Percentiles rank a stretch among this genome's conserved stretches.
These are phyloP conservation scores for Solenopsis fugax DNA, from an alignment of 1,140 invertebrate genomes.

Conservation along the genomic window DNA sequence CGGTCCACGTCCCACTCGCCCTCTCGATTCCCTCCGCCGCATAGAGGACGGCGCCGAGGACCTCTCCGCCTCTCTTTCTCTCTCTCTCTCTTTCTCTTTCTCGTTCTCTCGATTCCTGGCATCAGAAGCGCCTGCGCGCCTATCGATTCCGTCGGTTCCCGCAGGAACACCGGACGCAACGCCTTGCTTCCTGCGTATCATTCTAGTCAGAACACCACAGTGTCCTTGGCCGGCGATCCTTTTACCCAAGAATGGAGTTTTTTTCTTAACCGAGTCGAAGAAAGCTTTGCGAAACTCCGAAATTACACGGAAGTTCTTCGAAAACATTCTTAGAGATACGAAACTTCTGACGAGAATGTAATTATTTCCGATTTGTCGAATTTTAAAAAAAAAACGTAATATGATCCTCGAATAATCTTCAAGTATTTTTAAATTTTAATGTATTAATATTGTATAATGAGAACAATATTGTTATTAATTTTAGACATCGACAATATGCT, in stretches of 20 bases:
- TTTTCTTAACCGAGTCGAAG: conserved; percentile 1
- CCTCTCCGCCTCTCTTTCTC: conserved; percentile 60
- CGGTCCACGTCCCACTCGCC: conserved; percentile 59
- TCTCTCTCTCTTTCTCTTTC: conserved; percentile 45
- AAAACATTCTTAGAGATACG: background rate
- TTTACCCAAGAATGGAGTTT: background rate
- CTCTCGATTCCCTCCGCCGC: conserved; percentile 58
- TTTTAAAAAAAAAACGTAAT: background rate
- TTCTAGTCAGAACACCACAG: background rate
- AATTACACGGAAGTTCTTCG: background rate
- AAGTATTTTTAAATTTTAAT: background rate
- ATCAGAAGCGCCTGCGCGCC: conserved; percentile 82
- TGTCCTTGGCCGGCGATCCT: conserved; percentile 37
- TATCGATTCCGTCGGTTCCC: conserved; percentile 84
- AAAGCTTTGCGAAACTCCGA: background rate
- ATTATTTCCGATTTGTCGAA: background rate
- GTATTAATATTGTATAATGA: background rate
- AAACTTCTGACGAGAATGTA: background rate
- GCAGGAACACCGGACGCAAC: conserved; percentile 77
- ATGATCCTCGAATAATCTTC: background rate
- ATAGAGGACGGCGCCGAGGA: conserved; percentile 57
- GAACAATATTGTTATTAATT: background rate
- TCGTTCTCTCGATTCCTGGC: conserved; percentile 52
- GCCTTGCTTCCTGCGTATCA: conserved; percentile 59
- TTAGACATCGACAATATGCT: background rate